Evolutionary conservation across 2,888 invertebrate genomes (phyloP).

Genomic region (Lepidocyrtoides sp.): DNA sequence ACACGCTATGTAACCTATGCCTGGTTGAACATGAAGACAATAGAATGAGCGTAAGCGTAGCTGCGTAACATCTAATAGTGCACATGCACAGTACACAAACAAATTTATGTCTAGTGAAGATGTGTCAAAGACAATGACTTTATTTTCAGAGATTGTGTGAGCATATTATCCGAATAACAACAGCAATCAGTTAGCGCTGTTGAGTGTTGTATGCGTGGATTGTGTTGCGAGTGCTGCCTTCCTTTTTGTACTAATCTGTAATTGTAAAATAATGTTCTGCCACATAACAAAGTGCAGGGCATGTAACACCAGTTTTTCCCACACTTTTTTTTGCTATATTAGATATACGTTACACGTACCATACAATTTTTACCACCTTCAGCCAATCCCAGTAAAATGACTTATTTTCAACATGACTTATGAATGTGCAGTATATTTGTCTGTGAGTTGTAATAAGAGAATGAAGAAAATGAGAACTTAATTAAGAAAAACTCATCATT

Average conservation of each 20-base stretch:
- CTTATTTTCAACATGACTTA: constrained; percentile 36
- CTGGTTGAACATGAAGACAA: constrained; percentile 19
- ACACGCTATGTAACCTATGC: constrained; percentile 3
- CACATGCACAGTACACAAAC: not conserved
- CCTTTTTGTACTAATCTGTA: no score
- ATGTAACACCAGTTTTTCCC: constrained; percentile 34
- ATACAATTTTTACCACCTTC: not conserved
- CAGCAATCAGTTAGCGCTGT: not conserved
- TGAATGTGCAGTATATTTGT: not conserved
- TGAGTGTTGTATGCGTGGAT: not conserved
- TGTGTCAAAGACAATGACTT: constrained; percentile 63
- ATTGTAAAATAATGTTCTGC: not conserved
- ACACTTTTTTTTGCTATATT: not conserved
- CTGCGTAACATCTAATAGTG: not conserved
- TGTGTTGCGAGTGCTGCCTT: no score
- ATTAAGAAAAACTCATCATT: constrained; percentile 50
- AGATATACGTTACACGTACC: not conserved
- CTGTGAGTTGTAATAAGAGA: not conserved
- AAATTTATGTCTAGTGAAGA: not conserved
- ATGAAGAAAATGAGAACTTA: constrained; percentile 33
- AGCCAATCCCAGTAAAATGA: constrained; percentile 53
- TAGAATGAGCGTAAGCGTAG: no score
- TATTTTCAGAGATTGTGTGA: constrained; percentile 32
- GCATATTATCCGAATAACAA: no score
- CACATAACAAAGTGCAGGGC: not conserved